These are phyloP conservation scores for Dendropsophus ebraccatus DNA, from an alignment of 2,113 vertebrate genomes.

Conservation along the genomic window DNA sequence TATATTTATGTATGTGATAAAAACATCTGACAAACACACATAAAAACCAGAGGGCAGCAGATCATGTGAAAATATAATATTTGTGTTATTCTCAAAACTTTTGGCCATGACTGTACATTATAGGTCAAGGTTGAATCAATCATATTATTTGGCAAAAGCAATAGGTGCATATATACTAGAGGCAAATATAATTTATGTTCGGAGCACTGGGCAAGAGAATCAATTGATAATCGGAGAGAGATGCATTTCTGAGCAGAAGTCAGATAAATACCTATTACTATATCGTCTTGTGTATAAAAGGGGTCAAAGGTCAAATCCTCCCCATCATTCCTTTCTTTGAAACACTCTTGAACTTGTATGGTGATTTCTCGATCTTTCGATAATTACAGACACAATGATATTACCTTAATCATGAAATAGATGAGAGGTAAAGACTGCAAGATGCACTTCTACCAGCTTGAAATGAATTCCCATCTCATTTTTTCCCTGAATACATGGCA, in stretches of 20 bases:
- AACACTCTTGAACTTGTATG: not conserved
- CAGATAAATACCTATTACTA: not conserved
- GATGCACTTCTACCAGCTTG: not conserved
- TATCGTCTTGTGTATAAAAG: not conserved
- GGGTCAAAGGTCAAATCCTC: not conserved
- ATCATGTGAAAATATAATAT: no score
- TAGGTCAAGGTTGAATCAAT: not conserved
- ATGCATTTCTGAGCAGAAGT: not conserved
- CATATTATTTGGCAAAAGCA: not conserved
- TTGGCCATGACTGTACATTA: no score
- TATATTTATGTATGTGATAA: no score
- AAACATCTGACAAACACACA: no score
- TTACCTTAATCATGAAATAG: not conserved
- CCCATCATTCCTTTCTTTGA: not conserved
- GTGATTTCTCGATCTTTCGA: not conserved
- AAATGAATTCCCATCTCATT: not conserved
- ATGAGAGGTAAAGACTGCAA: not conserved
- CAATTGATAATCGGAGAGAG: not conserved
- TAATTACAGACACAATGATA: not conserved
- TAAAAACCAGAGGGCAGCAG: no score
- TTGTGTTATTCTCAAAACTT: no score
- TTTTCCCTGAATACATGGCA: not conserved
- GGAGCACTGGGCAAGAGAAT: not conserved
- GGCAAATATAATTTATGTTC: not conserved
- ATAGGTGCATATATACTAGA: no score